Conservation (phyloP, 1,140 invertebrate species). For the Drosophila miranda region DNA sequence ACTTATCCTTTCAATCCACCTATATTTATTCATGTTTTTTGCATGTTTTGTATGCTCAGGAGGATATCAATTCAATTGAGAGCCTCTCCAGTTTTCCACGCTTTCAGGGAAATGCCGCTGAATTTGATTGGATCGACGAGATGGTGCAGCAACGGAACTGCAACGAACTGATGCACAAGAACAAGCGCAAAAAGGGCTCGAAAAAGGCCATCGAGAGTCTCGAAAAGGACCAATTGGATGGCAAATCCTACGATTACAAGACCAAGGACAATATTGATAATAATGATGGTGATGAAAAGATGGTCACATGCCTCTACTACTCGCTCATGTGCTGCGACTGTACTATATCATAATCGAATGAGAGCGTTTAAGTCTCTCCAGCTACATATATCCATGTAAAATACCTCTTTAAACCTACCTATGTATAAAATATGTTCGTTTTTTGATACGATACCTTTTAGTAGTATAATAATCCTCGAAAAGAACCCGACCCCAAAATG, state of each 20-base stretch:
- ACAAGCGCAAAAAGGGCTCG: slow-evolving; percentile 69
- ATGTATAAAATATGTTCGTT: slow-evolving; percentile 32
- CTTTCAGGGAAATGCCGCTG: slow-evolving; percentile 31
- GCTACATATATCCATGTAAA: slow-evolving; percentile 29
- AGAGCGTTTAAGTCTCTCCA: not conserved
- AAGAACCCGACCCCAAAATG: no score
- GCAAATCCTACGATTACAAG: slow-evolving; percentile 39
- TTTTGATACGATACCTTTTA: slow-evolving; percentile 17
- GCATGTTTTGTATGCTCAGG: slow-evolving; percentile 29
- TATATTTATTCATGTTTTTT: no score
- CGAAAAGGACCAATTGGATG: slow-evolving; percentile 69
- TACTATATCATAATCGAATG: slow-evolving; percentile 68
- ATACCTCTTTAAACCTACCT: slow-evolving; percentile 44
- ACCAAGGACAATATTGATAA: slow-evolving; percentile 38
- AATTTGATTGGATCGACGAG: slow-evolving; percentile 74
- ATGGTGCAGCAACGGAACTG: slow-evolving; percentile 60
- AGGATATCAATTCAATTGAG: slow-evolving; percentile 79
- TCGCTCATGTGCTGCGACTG: slow-evolving; percentile 81
- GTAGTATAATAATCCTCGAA: no score
- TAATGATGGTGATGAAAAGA: slow-evolving; percentile 75
- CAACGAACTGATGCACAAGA: slow-evolving; percentile 63
- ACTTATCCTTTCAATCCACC: no score
- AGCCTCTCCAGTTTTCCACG: slow-evolving; percentile 64
- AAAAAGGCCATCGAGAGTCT: slow-evolving; percentile 49
- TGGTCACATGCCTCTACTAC: slow-evolving; percentile 80